A percentile compares a stretch with the other conserved stretches of the same genome.
These are phyloP conservation scores for Bruchidius siliquastri DNA, from an alignment of 2,888 invertebrate species.

Conservation along the genomic window DNA sequence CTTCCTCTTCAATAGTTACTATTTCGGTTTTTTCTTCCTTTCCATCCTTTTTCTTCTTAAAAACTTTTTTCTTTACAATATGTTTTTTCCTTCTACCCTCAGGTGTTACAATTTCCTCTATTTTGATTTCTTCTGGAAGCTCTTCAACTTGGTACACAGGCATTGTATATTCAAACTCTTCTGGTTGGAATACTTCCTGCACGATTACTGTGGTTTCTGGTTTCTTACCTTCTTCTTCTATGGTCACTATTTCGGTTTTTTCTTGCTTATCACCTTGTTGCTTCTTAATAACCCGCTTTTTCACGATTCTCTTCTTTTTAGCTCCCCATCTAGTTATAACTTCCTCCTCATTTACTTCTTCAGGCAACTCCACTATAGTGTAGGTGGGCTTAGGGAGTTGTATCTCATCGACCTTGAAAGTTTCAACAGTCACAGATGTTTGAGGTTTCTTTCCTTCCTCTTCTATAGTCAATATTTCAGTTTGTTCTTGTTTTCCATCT, in stretches of 20 bases:
- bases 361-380: constrained; percentile 27
- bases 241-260: constrained; percentile 37
- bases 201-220: constrained; percentile 29
- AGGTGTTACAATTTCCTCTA: constrained; percentile 32
- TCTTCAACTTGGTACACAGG: constrained; percentile 36
- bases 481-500: constrained; percentile 39
- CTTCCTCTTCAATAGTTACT: constrained; percentile 37
- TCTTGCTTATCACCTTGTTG: constrained; percentile 33
- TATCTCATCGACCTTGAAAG: constrained; percentile 32
- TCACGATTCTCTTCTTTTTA: constrained; percentile 33
- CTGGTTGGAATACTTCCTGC: constrained; percentile 31
- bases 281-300: constrained; percentile 39
- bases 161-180: constrained; percentile 32
- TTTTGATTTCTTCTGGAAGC: constrained; percentile 29
- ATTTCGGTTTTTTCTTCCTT: constrained; percentile 41
- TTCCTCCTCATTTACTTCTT: constrained; percentile 10
- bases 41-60: constrained; percentile 40
- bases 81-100: constrained; percentile 33
- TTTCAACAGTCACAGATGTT: constrained; percentile 38
- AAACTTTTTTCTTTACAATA: constrained; percentile 30
- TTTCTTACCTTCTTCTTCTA: constrained; percentile 32
- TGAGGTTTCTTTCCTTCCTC: constrained; percentile 27
- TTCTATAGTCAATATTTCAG: constrained; percentile 39
- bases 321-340: constrained; percentile 2
- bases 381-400: constrained; percentile 39